These are phyloP conservation scores for Telmatochromis brichardi DNA, from an alignment of 2,113 vertebrate genomes.

Conservation along the genomic window DNA sequence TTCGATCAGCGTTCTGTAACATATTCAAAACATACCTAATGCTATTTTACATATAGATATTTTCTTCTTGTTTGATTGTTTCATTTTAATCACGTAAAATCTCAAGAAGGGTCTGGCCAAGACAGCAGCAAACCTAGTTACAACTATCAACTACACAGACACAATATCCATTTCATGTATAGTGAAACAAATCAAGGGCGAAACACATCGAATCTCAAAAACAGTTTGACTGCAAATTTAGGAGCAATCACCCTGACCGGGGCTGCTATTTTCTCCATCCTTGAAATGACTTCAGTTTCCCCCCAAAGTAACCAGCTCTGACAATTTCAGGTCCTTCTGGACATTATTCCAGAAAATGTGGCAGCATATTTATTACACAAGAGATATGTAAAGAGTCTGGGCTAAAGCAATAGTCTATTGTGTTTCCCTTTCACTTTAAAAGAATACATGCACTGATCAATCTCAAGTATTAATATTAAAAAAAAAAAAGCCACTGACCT, in stretches of 20 bases:
- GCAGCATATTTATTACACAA: neutral
- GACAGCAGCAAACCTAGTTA: neutral
- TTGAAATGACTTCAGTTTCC: neutral
- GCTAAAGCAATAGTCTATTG: neutral
- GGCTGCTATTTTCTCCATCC: neutral
- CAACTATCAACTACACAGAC: neutral
- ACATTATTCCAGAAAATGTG: neutral
- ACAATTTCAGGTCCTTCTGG: neutral
- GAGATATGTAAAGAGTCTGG: neutral
- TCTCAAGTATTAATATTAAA: neutral
- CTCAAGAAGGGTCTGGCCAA: neutral
- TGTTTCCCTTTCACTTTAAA: neutral
- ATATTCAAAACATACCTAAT: neutral
- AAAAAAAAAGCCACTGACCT: neutral
- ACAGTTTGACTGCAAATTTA: neutral
- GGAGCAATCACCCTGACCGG: neutral
- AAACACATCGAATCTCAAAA: neutral
- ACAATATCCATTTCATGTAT: neutral
- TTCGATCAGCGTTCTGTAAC: neutral
- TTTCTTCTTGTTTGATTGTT: neutral
- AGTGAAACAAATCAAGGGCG: neutral
- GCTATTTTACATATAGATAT: neutral
- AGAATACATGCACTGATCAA: neutral
- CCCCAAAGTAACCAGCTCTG: neutral
- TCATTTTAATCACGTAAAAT: neutral